Evolutionary conservation across 2,113 vertebrate species (phyloP).

Genomic region (Microcebus murinus): DNA sequence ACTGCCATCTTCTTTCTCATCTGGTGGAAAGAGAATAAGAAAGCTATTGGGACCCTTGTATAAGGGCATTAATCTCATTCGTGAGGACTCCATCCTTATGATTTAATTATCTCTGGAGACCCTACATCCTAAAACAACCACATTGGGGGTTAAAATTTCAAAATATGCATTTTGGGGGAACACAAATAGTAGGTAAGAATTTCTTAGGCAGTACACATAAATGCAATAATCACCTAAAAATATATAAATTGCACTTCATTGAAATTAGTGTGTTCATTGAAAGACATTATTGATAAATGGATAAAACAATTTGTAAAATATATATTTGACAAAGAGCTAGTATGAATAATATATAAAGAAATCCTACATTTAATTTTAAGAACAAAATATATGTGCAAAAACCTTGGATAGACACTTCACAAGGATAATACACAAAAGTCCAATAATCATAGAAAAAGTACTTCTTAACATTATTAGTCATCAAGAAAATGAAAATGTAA

Average conservation of each 20-base stretch:
- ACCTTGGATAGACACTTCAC: neutral
- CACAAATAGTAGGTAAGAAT: neutral
- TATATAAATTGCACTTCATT: neutral
- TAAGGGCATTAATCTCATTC: neutral
- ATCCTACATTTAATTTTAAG: neutral
- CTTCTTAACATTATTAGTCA: neutral
- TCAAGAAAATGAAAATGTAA: neutral
- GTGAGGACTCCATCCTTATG: neutral
- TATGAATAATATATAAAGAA: neutral
- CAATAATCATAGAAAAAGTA: neutral
- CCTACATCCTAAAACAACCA: neutral
- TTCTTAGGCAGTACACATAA: neutral
- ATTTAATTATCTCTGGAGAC: neutral
- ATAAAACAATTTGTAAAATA: neutral
- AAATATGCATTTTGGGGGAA: neutral
- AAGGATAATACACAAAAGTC: neutral
- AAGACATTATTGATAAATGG: neutral
- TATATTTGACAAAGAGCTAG: neutral
- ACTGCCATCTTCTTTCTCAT: neutral
- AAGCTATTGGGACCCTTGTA: neutral
- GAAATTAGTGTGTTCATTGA: neutral
- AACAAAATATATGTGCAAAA: neutral
- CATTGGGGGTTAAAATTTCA: neutral
- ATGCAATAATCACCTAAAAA: neutral
- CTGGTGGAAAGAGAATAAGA: neutral